Evolutionary conservation across 2,797 vertebrate species (phyloP).

Genomic region (Halcyon leucocephala): DNA sequence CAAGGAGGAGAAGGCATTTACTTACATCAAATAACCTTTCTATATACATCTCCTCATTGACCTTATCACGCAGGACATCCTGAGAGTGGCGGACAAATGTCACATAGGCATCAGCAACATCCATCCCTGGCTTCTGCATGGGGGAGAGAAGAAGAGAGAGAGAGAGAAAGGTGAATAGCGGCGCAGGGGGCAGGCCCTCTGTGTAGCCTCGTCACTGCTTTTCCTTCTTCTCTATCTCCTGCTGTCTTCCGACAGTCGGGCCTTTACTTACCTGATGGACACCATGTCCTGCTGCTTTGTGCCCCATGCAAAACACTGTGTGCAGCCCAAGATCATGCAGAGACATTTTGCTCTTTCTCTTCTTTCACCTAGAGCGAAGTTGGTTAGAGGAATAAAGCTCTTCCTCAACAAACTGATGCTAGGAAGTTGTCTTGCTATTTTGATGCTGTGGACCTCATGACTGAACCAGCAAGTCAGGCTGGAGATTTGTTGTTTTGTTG

Average conservation of each 20-base stretch:
- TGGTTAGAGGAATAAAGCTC: neutral
- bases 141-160: conserved; percentile 69
- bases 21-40: conserved; percentile 99
- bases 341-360: neutral
- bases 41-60: conserved; percentile 99
- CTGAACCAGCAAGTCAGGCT: neutral
- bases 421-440: conserved; percentile 4
- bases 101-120: conserved; percentile 97
- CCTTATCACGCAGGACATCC: conserved; percentile 98
- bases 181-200: neutral
- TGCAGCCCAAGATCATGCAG: neutral
- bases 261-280: neutral
- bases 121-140: conserved; percentile 97
- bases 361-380: neutral
- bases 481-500: neutral
- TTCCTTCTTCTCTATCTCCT: neutral
- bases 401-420: neutral
- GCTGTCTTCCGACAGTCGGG: neutral
- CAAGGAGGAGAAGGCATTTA: conserved; percentile 98
- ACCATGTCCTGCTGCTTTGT: neutral
- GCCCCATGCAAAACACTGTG: neutral
- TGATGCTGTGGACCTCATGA: conserved; percentile 4
- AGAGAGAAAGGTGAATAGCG: conserved; percentile 50
- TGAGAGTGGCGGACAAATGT: conserved; percentile 98
- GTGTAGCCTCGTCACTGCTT: neutral